Percentiles rank a stretch among this genome's conserved stretches.
Evolutionary conservation across 2,888 invertebrate species (phyloP).

Genomic region (Halocaridina rubra): DNA sequence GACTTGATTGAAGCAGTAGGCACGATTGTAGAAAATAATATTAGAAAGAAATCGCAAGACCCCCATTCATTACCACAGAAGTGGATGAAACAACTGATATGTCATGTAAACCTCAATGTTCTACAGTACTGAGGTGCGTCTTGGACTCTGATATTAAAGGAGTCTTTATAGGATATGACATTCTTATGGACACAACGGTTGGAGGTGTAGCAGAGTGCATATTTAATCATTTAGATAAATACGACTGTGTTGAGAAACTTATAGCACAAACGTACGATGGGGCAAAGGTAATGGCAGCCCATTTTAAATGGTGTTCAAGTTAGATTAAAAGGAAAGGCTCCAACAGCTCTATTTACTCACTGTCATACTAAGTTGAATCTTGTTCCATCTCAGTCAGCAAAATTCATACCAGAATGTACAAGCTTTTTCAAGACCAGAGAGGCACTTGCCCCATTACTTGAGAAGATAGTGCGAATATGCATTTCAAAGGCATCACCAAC

Average conservation of each 20-base stretch:
- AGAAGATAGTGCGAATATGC: neutral
- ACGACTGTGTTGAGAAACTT: neutral
- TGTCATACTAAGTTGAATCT: conserved; percentile 3
- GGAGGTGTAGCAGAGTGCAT: conserved; percentile 9
- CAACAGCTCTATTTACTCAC: conserved; percentile 1
- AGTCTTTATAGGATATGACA: conserved; percentile 28
- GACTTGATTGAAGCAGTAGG: neutral
- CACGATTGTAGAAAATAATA: conserved; percentile 10
- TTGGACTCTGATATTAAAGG: conserved; percentile 11
- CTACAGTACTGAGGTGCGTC: neutral
- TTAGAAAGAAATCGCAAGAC: neutral
- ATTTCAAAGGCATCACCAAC: neutral
- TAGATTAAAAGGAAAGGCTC: conserved; percentile 12
- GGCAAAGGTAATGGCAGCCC: neutral
- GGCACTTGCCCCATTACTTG: neutral
- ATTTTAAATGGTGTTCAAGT: conserved; percentile 27
- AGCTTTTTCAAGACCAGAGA: conserved; percentile 30
- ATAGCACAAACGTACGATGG: neutral
- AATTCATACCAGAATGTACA: conserved; percentile 30
- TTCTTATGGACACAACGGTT: conserved; percentile 9
- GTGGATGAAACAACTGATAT: conserved; percentile 17
- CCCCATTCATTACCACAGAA: neutral
- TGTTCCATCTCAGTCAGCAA: conserved; percentile 13
- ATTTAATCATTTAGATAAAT: conserved; percentile 14
- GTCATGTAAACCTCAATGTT: conserved; percentile 5